phyloP scores from a whole-genome alignment of 2,888 invertebrate species.

The Calliphora vomitoria region DNA sequence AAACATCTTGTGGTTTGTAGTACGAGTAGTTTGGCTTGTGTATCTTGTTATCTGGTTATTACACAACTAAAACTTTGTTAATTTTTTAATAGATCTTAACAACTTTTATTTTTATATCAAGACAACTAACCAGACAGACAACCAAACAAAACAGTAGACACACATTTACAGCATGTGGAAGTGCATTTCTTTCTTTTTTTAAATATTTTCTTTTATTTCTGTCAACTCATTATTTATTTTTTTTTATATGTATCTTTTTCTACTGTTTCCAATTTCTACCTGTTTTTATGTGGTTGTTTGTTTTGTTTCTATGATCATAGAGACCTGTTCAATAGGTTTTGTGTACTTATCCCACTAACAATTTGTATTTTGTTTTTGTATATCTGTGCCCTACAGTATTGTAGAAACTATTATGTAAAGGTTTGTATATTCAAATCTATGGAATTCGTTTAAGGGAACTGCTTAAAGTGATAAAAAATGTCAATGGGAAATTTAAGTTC shows the following conservation, averaged over 20 bases:
- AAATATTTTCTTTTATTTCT: slow-evolving; percentile 20
- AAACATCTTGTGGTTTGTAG: slow-evolving; percentile 30
- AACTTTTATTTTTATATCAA: slow-evolving; percentile 41
- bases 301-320: neutral
- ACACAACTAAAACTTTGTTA: slow-evolving; percentile 70
- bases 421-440: neutral
- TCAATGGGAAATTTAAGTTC: slow-evolving; percentile 1
- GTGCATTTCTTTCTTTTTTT: slow-evolving; percentile 48
- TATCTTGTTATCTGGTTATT: slow-evolving; percentile 71
- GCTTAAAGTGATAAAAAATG: neutral
- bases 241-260: neutral
- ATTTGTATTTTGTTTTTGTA: slow-evolving; percentile 26
- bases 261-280: slow-evolving; percentile 28
- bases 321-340: slow-evolving; percentile 38
- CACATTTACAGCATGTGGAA: slow-evolving; percentile 27
- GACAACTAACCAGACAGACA: neutral
- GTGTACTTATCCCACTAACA: slow-evolving; percentile 20
- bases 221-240: slow-evolving; percentile 41
- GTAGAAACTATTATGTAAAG: neutral
- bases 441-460: neutral
- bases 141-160: neutral
- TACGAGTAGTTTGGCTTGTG: slow-evolving; percentile 47
- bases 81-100: slow-evolving; percentile 57
- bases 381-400: neutral
- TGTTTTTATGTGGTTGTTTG: slow-evolving; percentile 29